These are phyloP conservation scores for Scotopteryx bipunctaria DNA, from an alignment of 2,888 invertebrate genomes.

Conservation along the genomic window DNA sequence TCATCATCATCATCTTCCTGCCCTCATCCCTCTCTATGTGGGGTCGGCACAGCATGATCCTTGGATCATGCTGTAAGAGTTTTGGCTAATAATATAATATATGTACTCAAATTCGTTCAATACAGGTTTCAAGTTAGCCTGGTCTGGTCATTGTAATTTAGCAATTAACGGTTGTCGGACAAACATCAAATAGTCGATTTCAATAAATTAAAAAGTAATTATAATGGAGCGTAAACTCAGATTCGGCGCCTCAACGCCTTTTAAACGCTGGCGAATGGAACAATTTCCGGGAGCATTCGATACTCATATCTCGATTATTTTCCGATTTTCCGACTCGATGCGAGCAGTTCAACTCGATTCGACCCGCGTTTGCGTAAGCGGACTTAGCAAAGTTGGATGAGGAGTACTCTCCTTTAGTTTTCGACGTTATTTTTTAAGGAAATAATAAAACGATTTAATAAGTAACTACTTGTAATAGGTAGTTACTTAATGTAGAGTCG, in stretches of 20 bases:
- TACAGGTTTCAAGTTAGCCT: background rate
- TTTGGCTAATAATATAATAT: too few species aligned
- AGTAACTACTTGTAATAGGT: too few species aligned
- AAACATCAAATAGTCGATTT: slow-evolving; percentile 16
- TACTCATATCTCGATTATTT: slow-evolving; percentile 67
- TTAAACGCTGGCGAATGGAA: slow-evolving; percentile 66
- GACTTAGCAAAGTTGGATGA: background rate
- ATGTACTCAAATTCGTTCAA: too few species aligned
- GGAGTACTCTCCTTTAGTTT: background rate
- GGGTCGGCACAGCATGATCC: too few species aligned
- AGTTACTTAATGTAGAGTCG: too few species aligned
- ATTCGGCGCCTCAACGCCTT: slow-evolving; percentile 47
- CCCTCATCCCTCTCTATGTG: too few species aligned
- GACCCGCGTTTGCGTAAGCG: slow-evolving; percentile 34
- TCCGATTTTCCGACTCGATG: slow-evolving; percentile 62
- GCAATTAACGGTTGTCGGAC: slow-evolving; percentile 13
- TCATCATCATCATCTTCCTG: too few species aligned
- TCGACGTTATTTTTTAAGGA: too few species aligned
- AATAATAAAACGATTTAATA: too few species aligned
- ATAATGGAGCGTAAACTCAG: slow-evolving; percentile 14
- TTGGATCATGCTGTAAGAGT: too few species aligned
- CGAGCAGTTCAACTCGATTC: slow-evolving; percentile 46
- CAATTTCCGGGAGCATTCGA: slow-evolving; percentile 69
- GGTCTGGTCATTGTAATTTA: slow-evolving; percentile 6
- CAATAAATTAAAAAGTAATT: slow-evolving; percentile 24